Conservation (phyloP, 2,797 vertebrate species). For the Liparis tanakae region DNA sequence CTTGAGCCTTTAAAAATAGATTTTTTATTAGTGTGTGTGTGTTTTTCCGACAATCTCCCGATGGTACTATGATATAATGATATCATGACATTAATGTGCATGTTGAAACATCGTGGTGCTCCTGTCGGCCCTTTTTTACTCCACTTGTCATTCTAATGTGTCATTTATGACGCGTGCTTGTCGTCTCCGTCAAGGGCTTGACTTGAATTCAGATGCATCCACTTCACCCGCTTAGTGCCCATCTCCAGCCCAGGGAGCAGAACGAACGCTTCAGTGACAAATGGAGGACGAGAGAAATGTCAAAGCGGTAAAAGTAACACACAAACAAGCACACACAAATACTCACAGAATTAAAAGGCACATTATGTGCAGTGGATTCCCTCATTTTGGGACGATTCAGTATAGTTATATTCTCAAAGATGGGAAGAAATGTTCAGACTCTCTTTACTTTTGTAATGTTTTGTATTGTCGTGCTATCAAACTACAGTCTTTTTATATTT, state of each 20-base stretch:
- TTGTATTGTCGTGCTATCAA: constrained; percentile 17
- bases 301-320: constrained; percentile 1
- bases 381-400: constrained; percentile 3
- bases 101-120: no score
- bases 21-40: constrained; percentile 38
- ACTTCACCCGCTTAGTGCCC: no score
- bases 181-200: constrained; percentile 27
- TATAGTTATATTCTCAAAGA: constrained; percentile 23
- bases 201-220: no score
- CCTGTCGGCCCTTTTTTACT: neutral
- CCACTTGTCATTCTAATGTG: constrained; percentile 24
- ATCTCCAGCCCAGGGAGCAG: neutral
- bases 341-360: constrained; percentile 12
- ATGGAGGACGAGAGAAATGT: constrained; percentile 13
- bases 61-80: no score
- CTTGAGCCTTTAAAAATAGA: constrained; percentile 19
- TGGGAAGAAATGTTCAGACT: constrained; percentile 13
- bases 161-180: constrained; percentile 36
- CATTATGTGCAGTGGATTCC: constrained; percentile 15
- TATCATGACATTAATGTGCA: constrained; percentile 31
- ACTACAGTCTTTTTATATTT: constrained; percentile 44
- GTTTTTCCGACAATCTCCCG: constrained; percentile 15
- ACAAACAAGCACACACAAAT: neutral
- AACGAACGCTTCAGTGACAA: constrained; percentile 15
- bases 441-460: neutral